Evolutionary conservation across 92 coral and sea anemone genomes (phyloP), one percentile per base, ranked within the genome.

Genomic region (Desmophyllum pertusum): DNA sequence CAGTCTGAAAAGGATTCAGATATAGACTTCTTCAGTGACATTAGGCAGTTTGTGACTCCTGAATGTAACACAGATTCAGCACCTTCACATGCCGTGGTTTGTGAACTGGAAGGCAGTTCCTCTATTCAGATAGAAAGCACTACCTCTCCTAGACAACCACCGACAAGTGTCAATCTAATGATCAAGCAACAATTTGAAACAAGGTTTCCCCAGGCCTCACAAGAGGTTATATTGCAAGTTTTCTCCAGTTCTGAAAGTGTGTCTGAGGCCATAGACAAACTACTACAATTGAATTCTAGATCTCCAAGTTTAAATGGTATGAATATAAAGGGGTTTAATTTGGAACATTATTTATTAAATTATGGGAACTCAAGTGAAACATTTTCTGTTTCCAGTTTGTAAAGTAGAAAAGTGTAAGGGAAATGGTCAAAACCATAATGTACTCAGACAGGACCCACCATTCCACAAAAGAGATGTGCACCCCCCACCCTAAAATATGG

Each of bases 251-350:
- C 70, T 39, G 39, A 64, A 39, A 71, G 55, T 71, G 50, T 71
- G 29, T 30, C 77, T 25, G 77, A 71, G 77, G 77, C 77, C 27
- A 71, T 71, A 21, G 52, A 71, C 55, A 46, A 40, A 52, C 77
- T 71, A 29, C 27, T 71, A 71, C 50, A 1, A 71, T 71, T 52
- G 2, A 71, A 4, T 31, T 64, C 70, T 64, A 39, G 40, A 64
- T 64, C 70, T 3, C 1, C 10, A 39, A 64, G 70, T 39, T 39
- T 33, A 39, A 64, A 71, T 71, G 77, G 77, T 71, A 71, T 38
- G 77, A 25, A 46, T 40, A 36, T n/a, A n/a, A n/a, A n/a, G n/a
- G n/a, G n/a, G n/a, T n/a, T n/a, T n/a, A n/a, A n/a, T n/a, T n/a
- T n/a, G n/a, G n/a, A n/a, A n/a, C n/a, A n/a, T n/a, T n/a, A n/a